Conservation (phyloP, 64 coral and sea anemone genomes). For the Acropora tenuis region DNA sequence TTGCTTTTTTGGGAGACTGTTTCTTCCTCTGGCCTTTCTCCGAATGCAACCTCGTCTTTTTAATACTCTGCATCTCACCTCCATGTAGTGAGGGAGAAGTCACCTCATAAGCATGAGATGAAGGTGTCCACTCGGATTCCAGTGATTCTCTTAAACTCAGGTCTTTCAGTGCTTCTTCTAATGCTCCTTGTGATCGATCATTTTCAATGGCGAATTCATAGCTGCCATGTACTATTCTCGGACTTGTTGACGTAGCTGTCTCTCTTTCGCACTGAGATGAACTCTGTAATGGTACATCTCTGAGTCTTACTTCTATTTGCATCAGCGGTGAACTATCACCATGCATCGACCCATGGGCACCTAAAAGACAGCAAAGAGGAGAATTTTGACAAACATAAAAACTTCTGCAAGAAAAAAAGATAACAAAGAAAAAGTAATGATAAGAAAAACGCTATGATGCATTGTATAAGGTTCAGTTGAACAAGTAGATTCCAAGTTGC, state of each 20-base stretch:
- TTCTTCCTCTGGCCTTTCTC: slow-evolving; percentile 52
- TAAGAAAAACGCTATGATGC: no score
- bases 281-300: neutral
- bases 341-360: neutral
- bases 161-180: slow-evolving; percentile 28
- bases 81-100: neutral
- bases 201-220: neutral
- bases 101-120: neutral
- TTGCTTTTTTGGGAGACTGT: slow-evolving; percentile 16
- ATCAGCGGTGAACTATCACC: neutral
- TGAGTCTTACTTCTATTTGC: neutral
- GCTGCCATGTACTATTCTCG: neutral
- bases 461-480: no score
- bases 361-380: no score
- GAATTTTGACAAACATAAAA: neutral
- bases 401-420: no score
- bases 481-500: no score
- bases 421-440: neutral
- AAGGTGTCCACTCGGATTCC: slow-evolving; percentile 25
- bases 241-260: neutral
- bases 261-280: neutral
- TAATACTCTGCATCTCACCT: neutral
- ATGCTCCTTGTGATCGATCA: neutral
- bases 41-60: neutral
- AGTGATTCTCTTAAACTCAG: slow-evolving; percentile 8